A percentile compares a stretch with the other conserved stretches of the same genome.
Evolutionary conservation across 1,140 invertebrate species (phyloP).

Genomic region (Armadillidium nasatum): DNA sequence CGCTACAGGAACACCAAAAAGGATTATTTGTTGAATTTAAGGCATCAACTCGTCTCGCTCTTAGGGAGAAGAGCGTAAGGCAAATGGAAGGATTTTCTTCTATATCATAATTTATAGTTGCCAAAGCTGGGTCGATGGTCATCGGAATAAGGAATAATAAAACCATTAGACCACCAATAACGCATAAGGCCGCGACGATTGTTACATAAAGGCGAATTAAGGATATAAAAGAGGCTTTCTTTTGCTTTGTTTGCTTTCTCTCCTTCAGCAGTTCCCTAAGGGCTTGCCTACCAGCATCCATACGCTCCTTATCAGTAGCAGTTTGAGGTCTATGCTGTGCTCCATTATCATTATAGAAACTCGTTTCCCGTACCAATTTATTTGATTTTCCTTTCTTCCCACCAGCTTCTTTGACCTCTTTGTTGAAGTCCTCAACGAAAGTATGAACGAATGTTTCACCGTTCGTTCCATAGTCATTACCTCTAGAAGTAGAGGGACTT

Average conservation of each 20-base stretch:
- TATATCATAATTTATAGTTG: constrained; percentile 77
- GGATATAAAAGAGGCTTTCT: constrained; percentile 25
- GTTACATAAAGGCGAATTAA: constrained; percentile 52
- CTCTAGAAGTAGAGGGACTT: constrained; percentile 4
- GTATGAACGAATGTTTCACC: background rate
- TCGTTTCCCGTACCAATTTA: background rate
- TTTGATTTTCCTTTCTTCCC: background rate
- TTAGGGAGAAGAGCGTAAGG: constrained; percentile 55
- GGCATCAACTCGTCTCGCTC: constrained; percentile 60
- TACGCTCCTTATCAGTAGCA: constrained; percentile 21
- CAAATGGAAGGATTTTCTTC: constrained; percentile 78
- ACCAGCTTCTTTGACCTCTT: background rate
- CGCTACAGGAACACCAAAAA: constrained; percentile 74
- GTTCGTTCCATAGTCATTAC: background rate
- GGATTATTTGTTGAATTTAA: constrained; percentile 66
- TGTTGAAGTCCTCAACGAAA: background rate
- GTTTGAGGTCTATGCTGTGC: constrained; percentile 3
- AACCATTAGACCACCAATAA: constrained; percentile 76
- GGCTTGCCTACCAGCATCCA: constrained; percentile 37
- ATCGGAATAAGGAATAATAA: constrained; percentile 86
- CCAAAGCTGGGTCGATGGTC: constrained; percentile 80
- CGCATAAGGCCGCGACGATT: constrained; percentile 81
- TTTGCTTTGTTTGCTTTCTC: constrained; percentile 32
- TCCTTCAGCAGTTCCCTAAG: constrained; percentile 40
- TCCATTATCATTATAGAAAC: background rate